Evolutionary conservation across 2,113 vertebrate genomes (phyloP), one percentile per base, ranked within the genome.

Genomic region (Coptodon bakossiorum): DNA sequence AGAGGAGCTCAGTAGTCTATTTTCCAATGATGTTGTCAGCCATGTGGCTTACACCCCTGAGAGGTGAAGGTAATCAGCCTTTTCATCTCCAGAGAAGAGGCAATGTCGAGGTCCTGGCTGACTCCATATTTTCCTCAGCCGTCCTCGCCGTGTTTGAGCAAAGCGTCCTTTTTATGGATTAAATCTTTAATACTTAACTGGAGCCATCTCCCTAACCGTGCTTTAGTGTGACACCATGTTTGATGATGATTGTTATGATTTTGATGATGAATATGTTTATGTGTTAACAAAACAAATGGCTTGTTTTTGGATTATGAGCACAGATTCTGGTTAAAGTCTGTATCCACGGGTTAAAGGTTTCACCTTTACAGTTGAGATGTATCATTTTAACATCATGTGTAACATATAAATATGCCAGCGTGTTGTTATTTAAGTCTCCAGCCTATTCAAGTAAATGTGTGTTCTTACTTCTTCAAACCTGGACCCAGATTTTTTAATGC

Each of bases 11-110:
- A 45, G 94, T 91, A 93, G 94, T 95, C 95, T 96, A 94, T 96
- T 96, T 96, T 96, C 94, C 94, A 95, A 94, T 96, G 96, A 96
- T 96, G 96, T 96, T 96, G 94, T 96, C 95, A 96, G 92, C 94
- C 93, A 94, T 96, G 96, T 96, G 95, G 94, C 94, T 92, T 93
- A 92, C 93, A 92, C 95, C 94, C 94, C 90, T 89, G 94, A 96
- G 95, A 95, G 96, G 94, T 93, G 92, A 92, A 95, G 95, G 95
- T 96, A 96, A 96, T 96, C 96, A 96, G 94, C 92, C 95, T 94
- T 94, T 95, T 95, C 95, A 96, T 96, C 94, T 96, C 93, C 85
- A 93, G 94, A 95, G 96, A 90, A 95, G 91, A 94, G 92, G 89
- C 92, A 79, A 86, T 52, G 89, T 86, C 17, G 83, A 91, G 54